Conservation (phyloP, 2,888 invertebrate species). For the Blastobasis lacticolella region DNA sequence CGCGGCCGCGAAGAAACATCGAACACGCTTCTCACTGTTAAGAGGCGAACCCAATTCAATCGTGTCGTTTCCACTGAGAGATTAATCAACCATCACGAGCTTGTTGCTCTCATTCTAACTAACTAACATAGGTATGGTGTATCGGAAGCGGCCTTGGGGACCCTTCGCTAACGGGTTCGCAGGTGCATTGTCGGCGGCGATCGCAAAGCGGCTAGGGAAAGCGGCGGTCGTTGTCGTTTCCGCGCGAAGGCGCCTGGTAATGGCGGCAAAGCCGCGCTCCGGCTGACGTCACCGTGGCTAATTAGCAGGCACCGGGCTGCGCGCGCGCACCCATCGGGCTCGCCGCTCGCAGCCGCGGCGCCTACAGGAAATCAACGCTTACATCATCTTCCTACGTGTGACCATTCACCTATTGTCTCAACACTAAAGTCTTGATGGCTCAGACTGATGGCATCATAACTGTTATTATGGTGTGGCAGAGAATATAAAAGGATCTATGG, state of each 20-base stretch:
- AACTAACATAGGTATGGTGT: no score
- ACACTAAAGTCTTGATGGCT: background rate
- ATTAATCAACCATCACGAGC: no score
- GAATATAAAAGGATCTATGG: no score
- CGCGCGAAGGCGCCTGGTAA: constrained; percentile 65
- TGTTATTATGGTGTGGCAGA: no score
- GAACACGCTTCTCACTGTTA: background rate
- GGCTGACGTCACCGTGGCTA: constrained; percentile 60
- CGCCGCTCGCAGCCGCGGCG: constrained; percentile 23
- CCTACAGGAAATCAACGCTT: constrained; percentile 64
- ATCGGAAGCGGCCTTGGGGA: background rate
- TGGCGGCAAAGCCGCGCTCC: constrained; percentile 46
- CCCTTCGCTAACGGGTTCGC: background rate
- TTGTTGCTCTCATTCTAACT: no score
- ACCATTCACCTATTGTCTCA: constrained; percentile 35
- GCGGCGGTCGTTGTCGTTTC: constrained; percentile 70
- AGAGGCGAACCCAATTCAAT: background rate
- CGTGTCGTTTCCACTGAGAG: background rate
- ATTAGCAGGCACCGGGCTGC: constrained; percentile 56
- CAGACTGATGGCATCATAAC: no score
- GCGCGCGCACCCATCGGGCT: constrained; percentile 36
- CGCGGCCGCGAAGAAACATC: constrained; percentile 16
- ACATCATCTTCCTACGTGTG: constrained; percentile 59
- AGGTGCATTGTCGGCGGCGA: background rate
- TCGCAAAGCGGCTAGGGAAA: constrained; percentile 46